Percentiles rank a stretch among this genome's conserved stretches.
These are phyloP conservation scores for Characodon lateralis DNA, from an alignment of 2,797 vertebrate genomes.

Conservation along the genomic window DNA sequence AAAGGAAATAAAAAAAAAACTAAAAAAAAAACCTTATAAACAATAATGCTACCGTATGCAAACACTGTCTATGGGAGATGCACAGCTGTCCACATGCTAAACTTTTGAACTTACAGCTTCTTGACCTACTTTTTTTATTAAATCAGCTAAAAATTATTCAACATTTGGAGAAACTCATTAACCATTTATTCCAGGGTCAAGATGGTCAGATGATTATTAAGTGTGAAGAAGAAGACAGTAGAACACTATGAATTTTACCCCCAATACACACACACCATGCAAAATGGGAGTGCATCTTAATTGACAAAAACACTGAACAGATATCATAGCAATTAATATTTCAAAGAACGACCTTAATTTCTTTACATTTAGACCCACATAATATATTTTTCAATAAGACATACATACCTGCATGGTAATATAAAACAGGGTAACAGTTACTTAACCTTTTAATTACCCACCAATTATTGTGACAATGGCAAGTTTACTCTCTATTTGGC, in stretches of 20 bases:
- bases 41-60: too few species aligned
- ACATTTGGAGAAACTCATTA: neutral
- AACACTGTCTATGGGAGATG: neutral
- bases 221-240: neutral
- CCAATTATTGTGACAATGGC: constrained; percentile 15
- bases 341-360: neutral
- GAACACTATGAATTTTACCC: neutral
- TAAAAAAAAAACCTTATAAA: too few species aligned
- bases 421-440: neutral
- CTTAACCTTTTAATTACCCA: constrained; percentile 4
- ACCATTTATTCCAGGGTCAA: neutral
- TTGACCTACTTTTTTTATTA: neutral
- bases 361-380: neutral
- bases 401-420: neutral
- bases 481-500: constrained; percentile 22
- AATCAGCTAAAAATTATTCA: neutral
- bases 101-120: neutral
- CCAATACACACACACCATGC: neutral
- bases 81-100: neutral
- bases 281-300: neutral
- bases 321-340: neutral
- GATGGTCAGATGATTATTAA: neutral
- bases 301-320: neutral
- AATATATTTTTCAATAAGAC: neutral
- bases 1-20: neutral